Percentiles rank a stretch among this genome's conserved stretches.
phyloP scores from a whole-genome alignment of 1,140 invertebrate genomes.

The Leptopilina clavipes region DNA sequence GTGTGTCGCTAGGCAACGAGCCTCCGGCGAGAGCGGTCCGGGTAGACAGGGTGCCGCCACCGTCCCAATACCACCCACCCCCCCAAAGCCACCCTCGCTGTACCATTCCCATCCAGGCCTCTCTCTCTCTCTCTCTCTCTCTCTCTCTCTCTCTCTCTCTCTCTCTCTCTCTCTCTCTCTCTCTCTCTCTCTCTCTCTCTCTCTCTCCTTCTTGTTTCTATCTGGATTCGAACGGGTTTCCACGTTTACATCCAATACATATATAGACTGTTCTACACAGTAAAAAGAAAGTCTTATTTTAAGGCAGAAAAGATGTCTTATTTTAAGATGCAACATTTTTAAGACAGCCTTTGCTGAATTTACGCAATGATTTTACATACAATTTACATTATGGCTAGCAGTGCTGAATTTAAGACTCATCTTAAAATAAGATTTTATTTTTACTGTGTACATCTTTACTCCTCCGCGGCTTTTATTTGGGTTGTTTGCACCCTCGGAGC shows the following conservation, averaged over 20 bases:
- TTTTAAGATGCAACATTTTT: too few species aligned
- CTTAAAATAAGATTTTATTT: too few species aligned
- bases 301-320: too few species aligned
- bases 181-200: conserved; percentile 33
- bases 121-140: conserved; percentile 32
- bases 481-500: conserved; percentile 40
- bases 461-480: conserved; percentile 7
- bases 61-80: conserved; percentile 54
- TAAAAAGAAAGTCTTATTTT: too few species aligned
- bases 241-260: not conserved
- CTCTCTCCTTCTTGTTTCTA: conserved; percentile 36
- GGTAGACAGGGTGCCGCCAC: conserved; percentile 76
- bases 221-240: not conserved
- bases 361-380: too few species aligned
- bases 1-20: conserved; percentile 74
- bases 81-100: conserved; percentile 48
- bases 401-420: too few species aligned
- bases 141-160: conserved; percentile 36
- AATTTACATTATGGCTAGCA: too few species aligned
- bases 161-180: conserved; percentile 39
- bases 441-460: conserved; percentile 7
- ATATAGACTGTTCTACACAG: not conserved
- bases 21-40: conserved; percentile 73
- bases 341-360: too few species aligned
- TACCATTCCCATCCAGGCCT: conserved; percentile 44